Evolutionary conservation across 2,797 vertebrate genomes (phyloP).

Genomic region (Pseudomugil gertrudae): DNA sequence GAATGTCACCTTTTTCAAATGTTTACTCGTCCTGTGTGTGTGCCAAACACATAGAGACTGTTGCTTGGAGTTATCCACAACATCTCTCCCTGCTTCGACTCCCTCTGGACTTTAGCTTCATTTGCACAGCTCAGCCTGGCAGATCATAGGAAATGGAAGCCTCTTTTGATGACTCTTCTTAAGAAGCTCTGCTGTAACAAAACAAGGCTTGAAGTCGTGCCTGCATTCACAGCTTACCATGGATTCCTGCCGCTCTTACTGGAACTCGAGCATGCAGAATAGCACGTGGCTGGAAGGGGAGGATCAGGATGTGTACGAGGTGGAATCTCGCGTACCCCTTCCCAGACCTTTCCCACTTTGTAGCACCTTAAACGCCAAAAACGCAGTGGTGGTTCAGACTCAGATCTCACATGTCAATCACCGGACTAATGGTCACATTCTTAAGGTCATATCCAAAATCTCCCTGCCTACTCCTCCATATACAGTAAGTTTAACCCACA

Average conservation of each 20-base stretch:
- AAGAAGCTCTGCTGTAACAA: slow-evolving; percentile 34
- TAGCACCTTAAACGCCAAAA: slow-evolving; percentile 86
- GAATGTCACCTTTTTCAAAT: slow-evolving; percentile 46
- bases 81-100: slow-evolving; percentile 34
- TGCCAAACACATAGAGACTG: slow-evolving; percentile 70
- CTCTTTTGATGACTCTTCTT: slow-evolving; percentile 39
- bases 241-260: slow-evolving; percentile 89
- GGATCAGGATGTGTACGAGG: slow-evolving; percentile 91
- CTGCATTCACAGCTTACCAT: slow-evolving; percentile 67
- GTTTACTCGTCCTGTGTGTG: slow-evolving; percentile 68
- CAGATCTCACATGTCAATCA: slow-evolving; percentile 90
- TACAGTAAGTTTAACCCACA: slow-evolving; percentile 87
- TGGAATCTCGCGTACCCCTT: slow-evolving; percentile 93
- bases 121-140: slow-evolving; percentile 26
- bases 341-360: slow-evolving; percentile 90
- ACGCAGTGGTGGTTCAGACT: slow-evolving; percentile 92
- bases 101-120: slow-evolving; percentile 51
- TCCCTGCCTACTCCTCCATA: slow-evolving; percentile 96
- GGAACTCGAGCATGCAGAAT: slow-evolving; percentile 80
- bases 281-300: slow-evolving; percentile 85
- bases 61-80: slow-evolving; percentile 63
- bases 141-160: slow-evolving; percentile 25
- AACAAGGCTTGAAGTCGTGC: slow-evolving; percentile 1
- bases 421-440: slow-evolving; percentile 87
- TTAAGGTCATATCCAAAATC: slow-evolving; percentile 95